A percentile compares a stretch with the other conserved stretches of the same genome.
Conservation (phyloP, 2,113 vertebrate species). For the Microcebus lehilahytsara region DNA sequence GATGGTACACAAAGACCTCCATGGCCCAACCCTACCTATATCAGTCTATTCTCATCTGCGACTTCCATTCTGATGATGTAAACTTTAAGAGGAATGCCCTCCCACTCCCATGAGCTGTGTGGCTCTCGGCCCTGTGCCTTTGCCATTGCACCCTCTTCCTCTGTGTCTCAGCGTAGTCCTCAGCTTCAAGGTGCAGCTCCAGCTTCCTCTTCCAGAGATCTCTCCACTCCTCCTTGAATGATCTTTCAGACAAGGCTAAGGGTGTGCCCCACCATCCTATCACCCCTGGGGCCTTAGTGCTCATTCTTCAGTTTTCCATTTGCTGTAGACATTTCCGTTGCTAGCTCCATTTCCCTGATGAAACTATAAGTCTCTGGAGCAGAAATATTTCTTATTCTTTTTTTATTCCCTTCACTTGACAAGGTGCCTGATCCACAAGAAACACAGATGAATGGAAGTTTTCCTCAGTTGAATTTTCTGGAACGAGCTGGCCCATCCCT, state of each 20-base stretch:
- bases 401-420: not conserved
- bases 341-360: not conserved
- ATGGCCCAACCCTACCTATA: fast-evolving
- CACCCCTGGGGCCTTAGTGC: not conserved
- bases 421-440: not conserved
- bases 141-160: not conserved
- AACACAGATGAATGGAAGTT: not conserved
- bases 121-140: not conserved
- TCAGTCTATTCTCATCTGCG: not conserved
- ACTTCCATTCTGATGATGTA: not conserved
- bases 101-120: fast-evolving
- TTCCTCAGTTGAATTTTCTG: not conserved
- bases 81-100: not conserved
- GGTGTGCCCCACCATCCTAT: too few relatives aligned
- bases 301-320: fast-evolving
- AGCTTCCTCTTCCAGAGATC: not conserved
- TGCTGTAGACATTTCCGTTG: not conserved
- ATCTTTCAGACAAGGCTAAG: not conserved
- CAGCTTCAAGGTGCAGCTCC: not conserved
- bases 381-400: not conserved
- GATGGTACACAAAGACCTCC: not conserved
- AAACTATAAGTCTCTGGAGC: not conserved
- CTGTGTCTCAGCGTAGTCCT: not conserved
- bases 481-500: not conserved
- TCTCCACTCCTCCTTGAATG: not conserved